Percentiles rank a stretch among this genome's conserved stretches.
phyloP scores from a whole-genome alignment of 2,888 invertebrate species.

The Melanchra persicariae region DNA sequence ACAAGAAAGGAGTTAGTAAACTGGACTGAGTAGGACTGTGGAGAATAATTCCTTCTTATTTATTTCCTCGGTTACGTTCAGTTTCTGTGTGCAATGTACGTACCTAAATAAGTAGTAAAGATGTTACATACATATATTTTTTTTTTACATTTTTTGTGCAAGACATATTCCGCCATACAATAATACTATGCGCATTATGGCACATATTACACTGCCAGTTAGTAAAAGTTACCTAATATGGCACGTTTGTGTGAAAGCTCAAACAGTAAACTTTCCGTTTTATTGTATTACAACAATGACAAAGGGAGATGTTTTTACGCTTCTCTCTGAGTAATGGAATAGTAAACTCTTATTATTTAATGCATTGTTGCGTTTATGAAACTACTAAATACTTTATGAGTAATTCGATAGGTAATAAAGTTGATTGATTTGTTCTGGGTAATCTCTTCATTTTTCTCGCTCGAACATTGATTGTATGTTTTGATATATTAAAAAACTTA shows the following conservation, averaged over 20 bases:
- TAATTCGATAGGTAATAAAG: not conserved
- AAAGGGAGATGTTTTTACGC: constrained; percentile 21
- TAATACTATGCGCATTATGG: too few species aligned
- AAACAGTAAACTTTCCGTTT: constrained; percentile 37
- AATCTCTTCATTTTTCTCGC: too few species aligned
- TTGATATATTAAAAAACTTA: too few species aligned
- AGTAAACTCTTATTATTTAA: constrained; percentile 16
- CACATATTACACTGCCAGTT: not conserved
- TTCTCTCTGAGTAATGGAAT: not conserved
- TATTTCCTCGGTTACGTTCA: not conserved
- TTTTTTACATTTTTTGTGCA: too few species aligned
- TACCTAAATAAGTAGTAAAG: too few species aligned
- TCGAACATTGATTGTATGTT: too few species aligned
- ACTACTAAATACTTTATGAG: not conserved
- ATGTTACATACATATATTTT: too few species aligned
- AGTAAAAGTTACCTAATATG: constrained; percentile 25
- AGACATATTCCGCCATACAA: too few species aligned
- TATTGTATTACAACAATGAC: constrained; percentile 35
- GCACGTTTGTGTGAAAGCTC: constrained; percentile 29
- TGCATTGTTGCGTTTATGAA: constrained; percentile 13
- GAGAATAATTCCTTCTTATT: not conserved
- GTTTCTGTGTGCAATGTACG: not conserved
- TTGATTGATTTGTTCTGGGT: not conserved
- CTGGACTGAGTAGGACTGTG: not conserved
- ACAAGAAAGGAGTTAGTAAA: not conserved